Conservation (phyloP, 1,140 invertebrate species). For the Campodea augens region DNA sequence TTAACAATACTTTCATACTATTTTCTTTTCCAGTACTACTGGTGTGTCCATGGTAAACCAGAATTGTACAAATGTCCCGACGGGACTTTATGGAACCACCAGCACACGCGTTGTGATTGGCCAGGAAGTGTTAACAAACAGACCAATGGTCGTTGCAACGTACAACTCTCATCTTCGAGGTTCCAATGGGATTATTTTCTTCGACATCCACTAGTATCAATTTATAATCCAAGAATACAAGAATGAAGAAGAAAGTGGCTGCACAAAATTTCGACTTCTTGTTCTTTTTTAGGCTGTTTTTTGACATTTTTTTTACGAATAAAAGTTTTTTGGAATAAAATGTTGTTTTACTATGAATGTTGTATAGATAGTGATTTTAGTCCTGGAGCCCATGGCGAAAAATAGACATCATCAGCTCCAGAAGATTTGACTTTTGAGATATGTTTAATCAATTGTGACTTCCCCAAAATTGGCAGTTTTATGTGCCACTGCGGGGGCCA, state of each 20-base stretch:
- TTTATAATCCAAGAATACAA: neutral
- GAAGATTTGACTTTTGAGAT: no score
- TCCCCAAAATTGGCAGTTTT: no score
- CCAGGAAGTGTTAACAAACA: slow-evolving; percentile 45
- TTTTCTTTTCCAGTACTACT: slow-evolving; percentile 44
- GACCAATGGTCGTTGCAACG: no score
- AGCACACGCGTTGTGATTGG: slow-evolving; percentile 54
- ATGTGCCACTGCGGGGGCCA: no score
- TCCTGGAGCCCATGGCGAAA: no score
- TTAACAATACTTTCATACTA: no score
- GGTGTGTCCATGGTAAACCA: slow-evolving; percentile 52
- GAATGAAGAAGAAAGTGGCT: neutral
- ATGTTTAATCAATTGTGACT: no score
- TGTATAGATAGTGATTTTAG: no score
- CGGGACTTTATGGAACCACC: slow-evolving; percentile 50
- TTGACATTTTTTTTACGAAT: neutral
- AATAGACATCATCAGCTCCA: no score
- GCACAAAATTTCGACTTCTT: neutral
- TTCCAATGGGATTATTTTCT: neutral
- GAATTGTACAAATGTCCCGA: slow-evolving; percentile 46
- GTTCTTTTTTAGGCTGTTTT: neutral
- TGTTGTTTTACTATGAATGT: no score
- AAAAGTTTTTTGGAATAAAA: no score
- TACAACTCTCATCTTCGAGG: neutral
- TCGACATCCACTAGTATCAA: neutral